These are phyloP conservation scores for Muscicapa striata DNA, from an alignment of 2,797 vertebrate genomes.

Conservation along the genomic window DNA sequence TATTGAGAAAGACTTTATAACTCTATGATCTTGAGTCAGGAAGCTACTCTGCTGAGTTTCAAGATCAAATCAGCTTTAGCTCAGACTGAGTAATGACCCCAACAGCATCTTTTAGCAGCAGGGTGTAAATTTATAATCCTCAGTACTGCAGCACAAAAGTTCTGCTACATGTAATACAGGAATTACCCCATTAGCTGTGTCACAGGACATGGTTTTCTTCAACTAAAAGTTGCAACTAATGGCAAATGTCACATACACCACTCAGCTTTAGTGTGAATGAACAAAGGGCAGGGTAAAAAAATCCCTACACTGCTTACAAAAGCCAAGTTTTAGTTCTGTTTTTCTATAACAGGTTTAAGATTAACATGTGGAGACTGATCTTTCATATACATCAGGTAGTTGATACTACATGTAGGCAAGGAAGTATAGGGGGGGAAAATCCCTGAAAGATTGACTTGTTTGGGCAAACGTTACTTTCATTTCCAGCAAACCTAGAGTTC, in stretches of 20 bases:
- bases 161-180: not conserved
- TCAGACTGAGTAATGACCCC: not conserved
- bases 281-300: not conserved
- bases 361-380: not conserved
- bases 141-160: not conserved
- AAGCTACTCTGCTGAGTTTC: not conserved
- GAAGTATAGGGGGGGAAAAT: not conserved
- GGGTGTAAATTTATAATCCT: not conserved
- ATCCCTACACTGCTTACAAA: not conserved
- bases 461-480: not conserved
- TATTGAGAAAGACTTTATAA: not conserved
- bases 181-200: not conserved
- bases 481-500: not conserved
- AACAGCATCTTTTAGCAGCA: not conserved
- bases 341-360: not conserved
- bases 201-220: not conserved
- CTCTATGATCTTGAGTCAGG: not conserved
- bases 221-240: not conserved
- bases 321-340: not conserved
- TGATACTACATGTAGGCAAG: not conserved
- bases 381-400: not conserved
- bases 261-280: not conserved
- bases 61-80: slow-evolving; percentile 4
- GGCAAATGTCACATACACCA: not conserved
- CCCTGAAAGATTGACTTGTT: not conserved